Evolutionary conservation across 2,888 invertebrate genomes (phyloP).

Genomic region (Cantharis nigra): DNA sequence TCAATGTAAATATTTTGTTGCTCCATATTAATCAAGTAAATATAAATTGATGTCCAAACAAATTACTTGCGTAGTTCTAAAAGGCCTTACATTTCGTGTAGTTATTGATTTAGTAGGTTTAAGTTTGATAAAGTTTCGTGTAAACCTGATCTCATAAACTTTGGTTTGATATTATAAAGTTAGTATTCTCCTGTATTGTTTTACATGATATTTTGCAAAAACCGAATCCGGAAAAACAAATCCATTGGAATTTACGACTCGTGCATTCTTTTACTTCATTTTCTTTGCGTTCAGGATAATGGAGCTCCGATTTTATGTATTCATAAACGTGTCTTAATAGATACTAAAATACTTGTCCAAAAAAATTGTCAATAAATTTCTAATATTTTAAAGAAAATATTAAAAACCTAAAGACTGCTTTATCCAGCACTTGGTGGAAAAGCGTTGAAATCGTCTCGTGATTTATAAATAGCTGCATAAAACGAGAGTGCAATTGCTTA

Average conservation of each 20-base stretch:
- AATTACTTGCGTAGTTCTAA: neutral
- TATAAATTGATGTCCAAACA: neutral
- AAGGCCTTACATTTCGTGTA: neutral
- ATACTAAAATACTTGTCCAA: neutral
- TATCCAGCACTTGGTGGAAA: neutral
- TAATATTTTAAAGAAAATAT: neutral
- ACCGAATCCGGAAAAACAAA: neutral
- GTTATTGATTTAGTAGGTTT: neutral
- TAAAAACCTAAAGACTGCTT: neutral
- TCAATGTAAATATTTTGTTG: neutral
- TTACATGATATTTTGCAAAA: neutral
- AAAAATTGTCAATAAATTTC: neutral
- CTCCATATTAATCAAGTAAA: neutral
- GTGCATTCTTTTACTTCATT: neutral
- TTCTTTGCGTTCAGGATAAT: neutral
- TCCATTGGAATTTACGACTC: neutral
- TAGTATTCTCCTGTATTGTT: neutral
- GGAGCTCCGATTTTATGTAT: neutral
- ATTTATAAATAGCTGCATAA: neutral
- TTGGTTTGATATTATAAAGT: neutral
- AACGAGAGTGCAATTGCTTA: neutral
- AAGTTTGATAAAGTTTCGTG: neutral
- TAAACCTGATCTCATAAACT: neutral
- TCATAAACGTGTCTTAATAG: neutral
- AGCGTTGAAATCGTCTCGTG: neutral